Conservation (phyloP, 2,888 invertebrate species). For the Falcaria lacertinaria region DNA sequence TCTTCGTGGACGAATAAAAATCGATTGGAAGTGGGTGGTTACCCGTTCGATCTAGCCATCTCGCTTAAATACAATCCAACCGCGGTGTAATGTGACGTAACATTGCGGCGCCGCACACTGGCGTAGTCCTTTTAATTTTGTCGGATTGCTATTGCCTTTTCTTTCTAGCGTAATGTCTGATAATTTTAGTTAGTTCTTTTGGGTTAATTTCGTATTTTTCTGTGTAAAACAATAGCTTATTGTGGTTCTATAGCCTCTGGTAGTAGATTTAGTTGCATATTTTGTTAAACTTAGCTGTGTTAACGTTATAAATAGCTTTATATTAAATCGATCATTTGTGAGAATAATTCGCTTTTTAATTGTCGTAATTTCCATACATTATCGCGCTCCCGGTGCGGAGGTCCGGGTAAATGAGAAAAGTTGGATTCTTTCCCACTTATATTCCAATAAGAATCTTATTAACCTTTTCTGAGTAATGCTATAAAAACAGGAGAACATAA, state of each 20-base stretch:
- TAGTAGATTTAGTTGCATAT: conserved; percentile 8
- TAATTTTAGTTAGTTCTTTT: conserved; percentile 39
- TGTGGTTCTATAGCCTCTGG: conserved; percentile 12
- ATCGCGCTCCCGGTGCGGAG: neutral
- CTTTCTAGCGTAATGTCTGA: conserved; percentile 39
- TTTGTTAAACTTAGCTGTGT: conserved; percentile 1
- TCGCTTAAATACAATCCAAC: conserved; percentile 59
- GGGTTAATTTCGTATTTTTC: conserved; percentile 39
- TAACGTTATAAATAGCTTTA: conserved; percentile 12
- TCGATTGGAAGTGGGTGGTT: conserved; percentile 77
- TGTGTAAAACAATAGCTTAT: conserved; percentile 35
- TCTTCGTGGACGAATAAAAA: conserved; percentile 58
- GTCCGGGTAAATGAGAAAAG: too few species aligned
- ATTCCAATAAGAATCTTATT: too few species aligned
- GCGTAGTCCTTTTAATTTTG: conserved; percentile 40
- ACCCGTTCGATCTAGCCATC: conserved; percentile 40
- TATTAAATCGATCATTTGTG: conserved; percentile 29
- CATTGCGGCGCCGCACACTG: conserved; percentile 41
- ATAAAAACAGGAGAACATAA: too few species aligned
- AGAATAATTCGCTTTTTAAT: neutral
- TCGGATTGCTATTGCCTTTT: conserved; percentile 48
- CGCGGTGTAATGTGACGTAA: conserved; percentile 58
- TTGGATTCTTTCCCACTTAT: too few species aligned
- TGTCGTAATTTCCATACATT: neutral
- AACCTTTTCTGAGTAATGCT: too few species aligned